Conservation (phyloP, 2,888 invertebrate genomes). For the Galerucella pusilla region DNA sequence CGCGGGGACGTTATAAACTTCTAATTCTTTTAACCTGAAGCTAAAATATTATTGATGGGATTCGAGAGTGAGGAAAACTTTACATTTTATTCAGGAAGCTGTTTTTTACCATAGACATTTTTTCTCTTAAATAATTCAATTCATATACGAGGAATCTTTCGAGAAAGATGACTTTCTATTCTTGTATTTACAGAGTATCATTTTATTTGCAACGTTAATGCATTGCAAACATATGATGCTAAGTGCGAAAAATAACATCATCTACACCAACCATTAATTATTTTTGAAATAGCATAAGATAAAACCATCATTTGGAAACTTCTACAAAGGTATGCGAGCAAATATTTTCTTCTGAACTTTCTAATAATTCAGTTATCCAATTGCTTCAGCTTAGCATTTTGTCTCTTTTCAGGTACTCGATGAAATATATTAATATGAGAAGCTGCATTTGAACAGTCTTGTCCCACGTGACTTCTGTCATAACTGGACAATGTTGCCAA, state of each 20-base stretch:
- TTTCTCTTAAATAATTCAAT: neutral
- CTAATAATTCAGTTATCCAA: constrained; percentile 47
- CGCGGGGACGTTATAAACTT: constrained; percentile 54
- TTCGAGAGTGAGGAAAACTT: constrained; percentile 56
- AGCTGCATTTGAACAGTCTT: neutral
- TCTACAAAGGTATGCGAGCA: constrained; percentile 39
- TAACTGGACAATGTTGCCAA: no score
- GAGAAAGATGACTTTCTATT: neutral
- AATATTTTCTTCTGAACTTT: constrained; percentile 44
- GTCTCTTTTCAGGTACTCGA: constrained; percentile 57
- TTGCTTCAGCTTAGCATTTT: constrained; percentile 44
- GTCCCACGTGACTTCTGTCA: no score
- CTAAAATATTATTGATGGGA: constrained; percentile 59
- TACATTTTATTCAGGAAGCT: constrained; percentile 51
- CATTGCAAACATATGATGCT: constrained; percentile 29
- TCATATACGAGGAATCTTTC: neutral
- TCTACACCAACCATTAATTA: constrained; percentile 26
- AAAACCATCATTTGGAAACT: constrained; percentile 37
- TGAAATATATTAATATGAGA: neutral
- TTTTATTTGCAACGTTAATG: neutral
- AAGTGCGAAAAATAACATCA: constrained; percentile 43
- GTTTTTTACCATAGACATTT: constrained; percentile 18
- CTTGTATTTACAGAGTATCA: neutral
- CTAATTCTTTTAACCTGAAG: constrained; percentile 59
- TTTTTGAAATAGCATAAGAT: constrained; percentile 34